A percentile compares a stretch with the other conserved stretches of the same genome.
Evolutionary conservation across 2,797 vertebrate species (phyloP).

Genomic region (Smutsia temminckii): DNA sequence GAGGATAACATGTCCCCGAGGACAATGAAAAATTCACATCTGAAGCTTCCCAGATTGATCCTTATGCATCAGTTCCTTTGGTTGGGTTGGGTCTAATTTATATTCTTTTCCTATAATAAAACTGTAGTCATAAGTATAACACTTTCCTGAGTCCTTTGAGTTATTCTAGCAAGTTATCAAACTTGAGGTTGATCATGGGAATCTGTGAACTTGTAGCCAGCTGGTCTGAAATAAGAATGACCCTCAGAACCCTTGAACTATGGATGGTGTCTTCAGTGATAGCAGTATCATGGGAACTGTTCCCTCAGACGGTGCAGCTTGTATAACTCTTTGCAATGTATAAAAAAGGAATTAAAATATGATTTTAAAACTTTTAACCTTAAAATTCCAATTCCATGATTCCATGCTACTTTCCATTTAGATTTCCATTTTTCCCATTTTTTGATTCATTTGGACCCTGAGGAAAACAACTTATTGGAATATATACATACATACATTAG

Average conservation of each 20-base stretch:
- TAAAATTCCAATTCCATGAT: not conserved
- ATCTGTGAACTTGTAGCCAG: not conserved
- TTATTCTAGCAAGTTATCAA: not conserved
- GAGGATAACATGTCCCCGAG: not conserved
- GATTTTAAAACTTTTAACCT: not conserved
- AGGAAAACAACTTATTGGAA: not conserved
- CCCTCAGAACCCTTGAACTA: not conserved
- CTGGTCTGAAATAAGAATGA: not conserved
- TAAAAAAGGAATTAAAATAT: constrained; percentile 8
- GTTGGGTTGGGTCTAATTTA: not conserved
- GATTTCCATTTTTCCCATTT: not conserved
- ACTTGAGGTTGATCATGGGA: not conserved
- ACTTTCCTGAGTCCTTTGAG: not conserved
- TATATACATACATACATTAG: not conserved
- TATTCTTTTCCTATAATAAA: not conserved
- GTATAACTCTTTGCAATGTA: not conserved
- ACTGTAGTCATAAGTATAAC: not conserved
- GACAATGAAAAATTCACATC: not conserved
- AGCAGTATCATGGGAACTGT: not conserved
- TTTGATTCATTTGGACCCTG: constrained; percentile 15
- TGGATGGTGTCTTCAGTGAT: not conserved
- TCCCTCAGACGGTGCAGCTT: not conserved
- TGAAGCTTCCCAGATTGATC: not conserved
- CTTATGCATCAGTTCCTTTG: not conserved
- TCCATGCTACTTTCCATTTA: constrained; percentile 3